Conservation (phyloP, 2,888 invertebrate genomes). For the Drosophila prolongata region DNA sequence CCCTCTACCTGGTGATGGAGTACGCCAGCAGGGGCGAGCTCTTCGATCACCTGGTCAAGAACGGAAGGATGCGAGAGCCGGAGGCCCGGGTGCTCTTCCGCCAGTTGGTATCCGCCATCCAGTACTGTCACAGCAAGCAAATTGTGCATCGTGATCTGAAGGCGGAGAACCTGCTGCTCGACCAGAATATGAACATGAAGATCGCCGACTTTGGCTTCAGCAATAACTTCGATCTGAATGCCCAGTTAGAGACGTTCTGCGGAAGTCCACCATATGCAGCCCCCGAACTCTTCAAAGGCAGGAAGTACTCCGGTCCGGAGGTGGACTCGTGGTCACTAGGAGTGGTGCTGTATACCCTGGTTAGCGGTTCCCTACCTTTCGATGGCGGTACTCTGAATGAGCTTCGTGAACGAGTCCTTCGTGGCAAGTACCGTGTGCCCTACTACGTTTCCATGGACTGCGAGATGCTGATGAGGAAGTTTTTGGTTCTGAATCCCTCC, state of each 20-base stretch:
- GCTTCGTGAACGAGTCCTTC: conserved; percentile 96
- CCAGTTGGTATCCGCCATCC: conserved; percentile 99
- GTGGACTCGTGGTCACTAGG: conserved; percentile 99
- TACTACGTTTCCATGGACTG: conserved; percentile 99
- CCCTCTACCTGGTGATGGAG: conserved; percentile 99
- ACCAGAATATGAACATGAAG: conserved; percentile 99
- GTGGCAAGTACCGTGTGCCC: conserved; percentile 99
- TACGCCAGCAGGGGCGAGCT: conserved; percentile 99
- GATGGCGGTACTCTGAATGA: conserved; percentile 99
- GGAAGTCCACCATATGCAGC: conserved; percentile 99
- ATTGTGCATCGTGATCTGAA: conserved; percentile 87
- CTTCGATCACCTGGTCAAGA: conserved; percentile 99
- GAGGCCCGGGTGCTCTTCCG: conserved; percentile 98
- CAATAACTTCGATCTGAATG: conserved; percentile 99
- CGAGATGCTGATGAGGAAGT: conserved; percentile 99
- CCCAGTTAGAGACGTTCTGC: conserved; percentile 99
- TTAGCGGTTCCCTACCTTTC: conserved; percentile 99
- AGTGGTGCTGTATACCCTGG: conserved; percentile 99
- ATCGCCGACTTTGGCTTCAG: conserved; percentile 99
- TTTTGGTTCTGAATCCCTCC: conserved; percentile 98
- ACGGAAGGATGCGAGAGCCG: conserved; percentile 98
- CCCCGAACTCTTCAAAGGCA: conserved; percentile 99
- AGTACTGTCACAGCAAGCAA: conserved; percentile 99
- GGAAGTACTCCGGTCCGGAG: conserved; percentile 99
- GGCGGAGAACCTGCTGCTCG: conserved; percentile 99